phyloP scores from a whole-genome alignment of 2,113 vertebrate genomes.

The Hyperopisus bebe region DNA sequence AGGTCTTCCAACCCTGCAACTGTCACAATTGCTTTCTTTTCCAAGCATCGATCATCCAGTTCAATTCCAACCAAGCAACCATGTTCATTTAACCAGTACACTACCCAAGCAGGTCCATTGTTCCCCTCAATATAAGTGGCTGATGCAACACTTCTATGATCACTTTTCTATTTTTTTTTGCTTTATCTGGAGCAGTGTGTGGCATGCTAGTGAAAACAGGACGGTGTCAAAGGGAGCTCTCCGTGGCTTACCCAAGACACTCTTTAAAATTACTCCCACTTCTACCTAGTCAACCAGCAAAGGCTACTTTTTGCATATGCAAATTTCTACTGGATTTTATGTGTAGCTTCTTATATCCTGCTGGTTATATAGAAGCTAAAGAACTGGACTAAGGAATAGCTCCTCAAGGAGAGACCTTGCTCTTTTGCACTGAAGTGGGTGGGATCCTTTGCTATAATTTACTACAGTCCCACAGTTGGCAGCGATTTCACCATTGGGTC shows the following conservation, averaged over 20 bases:
- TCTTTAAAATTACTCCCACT: neutral
- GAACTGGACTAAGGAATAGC: neutral
- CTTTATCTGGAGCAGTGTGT: neutral
- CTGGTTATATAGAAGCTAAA: neutral
- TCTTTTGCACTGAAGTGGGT: neutral
- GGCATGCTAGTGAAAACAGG: neutral
- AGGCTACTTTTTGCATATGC: neutral
- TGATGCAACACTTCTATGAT: neutral
- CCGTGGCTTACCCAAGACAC: neutral
- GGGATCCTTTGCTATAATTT: neutral
- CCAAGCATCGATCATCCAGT: too few species aligned
- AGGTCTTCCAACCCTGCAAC: too few species aligned
- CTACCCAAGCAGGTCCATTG: neutral
- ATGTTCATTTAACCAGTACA: neutral
- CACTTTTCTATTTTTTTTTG: neutral
- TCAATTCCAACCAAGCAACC: too few species aligned
- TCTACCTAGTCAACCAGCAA: neutral
- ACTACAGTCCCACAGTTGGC: neutral
- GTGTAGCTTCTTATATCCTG: neutral
- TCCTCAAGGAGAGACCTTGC: neutral
- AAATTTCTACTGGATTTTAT: neutral
- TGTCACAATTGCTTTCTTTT: too few species aligned
- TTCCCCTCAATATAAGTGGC: neutral
- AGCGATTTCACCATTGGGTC: neutral
- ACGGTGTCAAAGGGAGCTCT: neutral